phyloP scores from a whole-genome alignment of 2,113 vertebrate species.

The Propithecus coquereli region DNA sequence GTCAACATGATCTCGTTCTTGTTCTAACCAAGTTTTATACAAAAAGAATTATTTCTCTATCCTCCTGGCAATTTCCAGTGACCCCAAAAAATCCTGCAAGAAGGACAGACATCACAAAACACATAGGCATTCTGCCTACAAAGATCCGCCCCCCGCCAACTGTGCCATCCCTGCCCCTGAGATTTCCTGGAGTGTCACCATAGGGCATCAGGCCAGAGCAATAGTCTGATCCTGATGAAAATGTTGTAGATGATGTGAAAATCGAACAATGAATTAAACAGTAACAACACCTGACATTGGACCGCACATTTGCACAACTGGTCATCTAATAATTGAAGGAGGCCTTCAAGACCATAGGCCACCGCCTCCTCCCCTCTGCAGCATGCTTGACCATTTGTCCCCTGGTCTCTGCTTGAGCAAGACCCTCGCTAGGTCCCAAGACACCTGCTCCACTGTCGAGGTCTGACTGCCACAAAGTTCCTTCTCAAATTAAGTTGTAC shows the following conservation, averaged over 20 bases:
- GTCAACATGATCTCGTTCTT: neutral
- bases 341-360: neutral
- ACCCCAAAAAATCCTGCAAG: neutral
- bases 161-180: neutral
- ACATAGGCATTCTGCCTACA: fast-evolving
- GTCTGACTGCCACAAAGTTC: neutral
- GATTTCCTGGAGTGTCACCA: neutral
- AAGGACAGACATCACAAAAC: neutral
- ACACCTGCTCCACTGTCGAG: neutral
- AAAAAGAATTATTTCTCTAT: neutral
- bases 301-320: neutral
- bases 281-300: no score
- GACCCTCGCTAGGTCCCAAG: neutral
- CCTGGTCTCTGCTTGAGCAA: neutral
- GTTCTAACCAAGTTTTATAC: neutral
- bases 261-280: neutral
- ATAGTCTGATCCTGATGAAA: neutral
- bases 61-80: neutral
- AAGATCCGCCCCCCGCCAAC: neutral
- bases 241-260: neutral
- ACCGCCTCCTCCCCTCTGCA: no score
- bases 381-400: neutral
- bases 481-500: neutral
- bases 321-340: neutral
- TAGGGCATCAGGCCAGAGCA: neutral